Evolutionary conservation across 2,113 vertebrate genomes (phyloP).

Genomic region (Pluvialis apricaria): DNA sequence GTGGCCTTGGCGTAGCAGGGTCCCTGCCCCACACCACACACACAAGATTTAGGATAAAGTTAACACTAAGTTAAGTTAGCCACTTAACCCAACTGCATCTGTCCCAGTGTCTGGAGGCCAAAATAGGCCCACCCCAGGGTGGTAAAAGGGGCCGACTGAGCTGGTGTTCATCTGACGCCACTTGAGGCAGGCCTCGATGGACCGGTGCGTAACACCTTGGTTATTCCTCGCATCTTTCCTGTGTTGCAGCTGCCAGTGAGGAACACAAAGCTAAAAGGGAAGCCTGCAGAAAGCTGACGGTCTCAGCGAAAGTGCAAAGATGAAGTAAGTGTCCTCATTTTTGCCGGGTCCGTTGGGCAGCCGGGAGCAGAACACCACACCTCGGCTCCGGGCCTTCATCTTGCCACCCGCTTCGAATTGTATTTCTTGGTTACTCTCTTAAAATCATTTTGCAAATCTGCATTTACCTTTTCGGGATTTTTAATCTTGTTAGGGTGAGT

Average conservation of each 20-base stretch:
- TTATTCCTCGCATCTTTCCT: not conserved
- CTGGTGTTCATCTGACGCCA: rapidly evolving
- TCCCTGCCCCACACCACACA: not conserved
- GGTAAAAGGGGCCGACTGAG: not conserved
- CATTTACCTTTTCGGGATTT: not conserved
- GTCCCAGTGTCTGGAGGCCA: not conserved
- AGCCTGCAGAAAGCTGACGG: not conserved
- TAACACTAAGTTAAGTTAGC: rapidly evolving
- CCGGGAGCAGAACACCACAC: not conserved
- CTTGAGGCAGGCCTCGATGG: not conserved
- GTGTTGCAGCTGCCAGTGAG: not conserved
- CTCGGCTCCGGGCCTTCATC: not conserved
- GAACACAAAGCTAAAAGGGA: not conserved
- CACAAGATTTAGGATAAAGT: not conserved
- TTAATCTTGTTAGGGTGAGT: not conserved
- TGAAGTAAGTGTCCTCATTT: not conserved
- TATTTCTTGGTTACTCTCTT: not conserved
- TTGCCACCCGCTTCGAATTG: not conserved
- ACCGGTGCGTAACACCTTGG: not conserved
- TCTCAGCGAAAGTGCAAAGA: not conserved
- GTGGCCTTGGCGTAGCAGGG: rapidly evolving
- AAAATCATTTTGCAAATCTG: not conserved
- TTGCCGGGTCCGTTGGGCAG: rapidly evolving
- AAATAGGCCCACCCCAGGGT: rapidly evolving
- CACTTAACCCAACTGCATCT: not conserved